Percentiles rank a stretch among this genome's conserved stretches.
phyloP scores from a whole-genome alignment of 2,888 invertebrate genomes.

The Cantharis nigra region DNA sequence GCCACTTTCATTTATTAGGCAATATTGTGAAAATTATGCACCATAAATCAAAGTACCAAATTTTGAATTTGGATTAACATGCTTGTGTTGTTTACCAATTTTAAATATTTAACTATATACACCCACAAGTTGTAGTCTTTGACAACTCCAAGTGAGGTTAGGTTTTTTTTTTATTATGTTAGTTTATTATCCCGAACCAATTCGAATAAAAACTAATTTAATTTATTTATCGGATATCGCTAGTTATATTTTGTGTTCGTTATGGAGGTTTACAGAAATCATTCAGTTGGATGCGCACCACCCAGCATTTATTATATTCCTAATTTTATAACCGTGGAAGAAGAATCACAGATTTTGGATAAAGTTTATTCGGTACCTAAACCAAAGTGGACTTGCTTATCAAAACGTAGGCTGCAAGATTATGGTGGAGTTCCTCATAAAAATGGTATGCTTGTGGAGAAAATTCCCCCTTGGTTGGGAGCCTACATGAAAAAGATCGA shows the following conservation, averaged over 20 bases:
- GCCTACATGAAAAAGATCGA: slow-evolving; percentile 72
- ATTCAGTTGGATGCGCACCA: slow-evolving; percentile 58
- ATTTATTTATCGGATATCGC: slow-evolving; percentile 2
- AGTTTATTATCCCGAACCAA: neutral
- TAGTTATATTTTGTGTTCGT: slow-evolving; percentile 6
- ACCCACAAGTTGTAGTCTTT: neutral
- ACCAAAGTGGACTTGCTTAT: slow-evolving; percentile 95
- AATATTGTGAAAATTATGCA: neutral
- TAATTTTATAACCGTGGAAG: slow-evolving; percentile 78
- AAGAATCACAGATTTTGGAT: slow-evolving; percentile 72
- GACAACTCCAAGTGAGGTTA: neutral
- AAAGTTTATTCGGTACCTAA: slow-evolving; percentile 80
- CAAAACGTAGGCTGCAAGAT: slow-evolving; percentile 91
- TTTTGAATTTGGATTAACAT: neutral
- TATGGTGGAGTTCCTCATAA: slow-evolving; percentile 95
- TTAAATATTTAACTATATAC: neutral
- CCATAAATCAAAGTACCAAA: neutral
- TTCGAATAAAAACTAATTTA: neutral
- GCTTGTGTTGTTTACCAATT: too few relatives aligned
- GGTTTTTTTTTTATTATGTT: neutral
- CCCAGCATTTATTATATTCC: slow-evolving; percentile 80
- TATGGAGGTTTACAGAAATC: slow-evolving; percentile 30
- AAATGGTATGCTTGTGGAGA: slow-evolving; percentile 92
- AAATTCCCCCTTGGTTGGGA: slow-evolving; percentile 84
- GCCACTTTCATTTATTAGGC: neutral